phyloP scores from a whole-genome alignment of 2,888 invertebrate species.

The Argynnis bischoffii region DNA sequence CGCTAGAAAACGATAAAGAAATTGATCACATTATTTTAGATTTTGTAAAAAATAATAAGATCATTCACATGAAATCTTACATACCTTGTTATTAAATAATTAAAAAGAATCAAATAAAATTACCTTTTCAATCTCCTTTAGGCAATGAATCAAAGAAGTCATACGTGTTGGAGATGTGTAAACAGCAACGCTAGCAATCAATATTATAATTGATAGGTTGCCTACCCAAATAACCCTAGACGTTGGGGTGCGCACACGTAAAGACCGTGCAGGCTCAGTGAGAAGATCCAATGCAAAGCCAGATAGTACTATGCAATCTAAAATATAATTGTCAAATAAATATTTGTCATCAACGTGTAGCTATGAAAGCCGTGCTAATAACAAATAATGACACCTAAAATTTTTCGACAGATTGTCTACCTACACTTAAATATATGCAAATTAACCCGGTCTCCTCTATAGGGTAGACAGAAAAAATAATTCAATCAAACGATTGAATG shows the following conservation, averaged over 20 bases:
- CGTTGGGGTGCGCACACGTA: slow-evolving; percentile 23
- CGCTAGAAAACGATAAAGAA: too few relatives aligned
- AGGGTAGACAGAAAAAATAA: too few relatives aligned
- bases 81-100: too few relatives aligned
- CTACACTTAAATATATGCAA: too few relatives aligned
- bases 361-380: too few relatives aligned
- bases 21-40: too few relatives aligned
- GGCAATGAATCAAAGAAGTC: slow-evolving; percentile 20
- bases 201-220: slow-evolving; percentile 23
- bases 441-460: too few relatives aligned
- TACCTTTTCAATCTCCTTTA: slow-evolving; percentile 32
- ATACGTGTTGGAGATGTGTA: slow-evolving; percentile 25
- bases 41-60: too few relatives aligned
- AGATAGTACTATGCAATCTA: slow-evolving; percentile 26
- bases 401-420: too few relatives aligned
- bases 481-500: too few relatives aligned
- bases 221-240: slow-evolving; percentile 28
- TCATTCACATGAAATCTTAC: too few relatives aligned
- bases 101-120: neutral
- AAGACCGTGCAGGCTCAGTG: slow-evolving; percentile 12
- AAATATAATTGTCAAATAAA: slow-evolving; percentile 1
- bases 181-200: slow-evolving; percentile 24
- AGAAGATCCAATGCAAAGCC: slow-evolving; percentile 28
- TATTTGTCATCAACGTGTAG: neutral
- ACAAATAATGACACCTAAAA: too few relatives aligned